Evolutionary conservation across 2,888 invertebrate genomes (phyloP), one percentile per base, ranked within the genome.

Genomic region (Cheilosia impressa): DNA sequence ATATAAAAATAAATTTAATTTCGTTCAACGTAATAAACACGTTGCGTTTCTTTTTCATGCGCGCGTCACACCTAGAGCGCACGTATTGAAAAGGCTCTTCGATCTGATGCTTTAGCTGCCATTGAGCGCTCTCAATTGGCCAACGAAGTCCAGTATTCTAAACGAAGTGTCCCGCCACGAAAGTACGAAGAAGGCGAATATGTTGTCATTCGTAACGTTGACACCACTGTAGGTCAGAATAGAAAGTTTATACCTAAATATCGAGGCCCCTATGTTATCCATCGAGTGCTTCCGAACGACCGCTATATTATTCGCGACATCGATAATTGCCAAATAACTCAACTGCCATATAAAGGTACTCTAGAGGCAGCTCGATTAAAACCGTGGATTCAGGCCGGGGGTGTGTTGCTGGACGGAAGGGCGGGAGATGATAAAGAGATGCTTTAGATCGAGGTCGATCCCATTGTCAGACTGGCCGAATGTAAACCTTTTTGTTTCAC

Each of bases 221-320:
- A 69, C 13, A 55, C 55, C 10, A 58, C 41, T 13, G 55, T 66
- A 22, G 57, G 57, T 22, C 52, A 43, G 19, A 77, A 62, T 22
- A 69, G 47, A 31, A 68, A 68, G 31, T 15, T 77, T 15, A 41
- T 60, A 17, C 68, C 76, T 7, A 65, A 34, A 19, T 75, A 75
- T 75, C 65, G 53, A 17, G 60, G 68, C 15, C 68, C 68, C 4
- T 77, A 77, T 27, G 60, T 58, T 15, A 17, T 69, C n/a, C 52
- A 68, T 68, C 55, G 38, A 47, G 65, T 65, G 19, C 65, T 79
- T 27, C 72, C 65, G n/a, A 66, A 72, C 31, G 79, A 72, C 52
- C 41, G 72, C 2, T 66, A 65, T 19, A 62, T 72, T 24, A 52
- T 79, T n/a, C 19, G 66, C 34, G 72, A 66, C 41, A 72, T 79